Conservation (phyloP, 2,888 invertebrate species). For the Lochmaea crataegi region DNA sequence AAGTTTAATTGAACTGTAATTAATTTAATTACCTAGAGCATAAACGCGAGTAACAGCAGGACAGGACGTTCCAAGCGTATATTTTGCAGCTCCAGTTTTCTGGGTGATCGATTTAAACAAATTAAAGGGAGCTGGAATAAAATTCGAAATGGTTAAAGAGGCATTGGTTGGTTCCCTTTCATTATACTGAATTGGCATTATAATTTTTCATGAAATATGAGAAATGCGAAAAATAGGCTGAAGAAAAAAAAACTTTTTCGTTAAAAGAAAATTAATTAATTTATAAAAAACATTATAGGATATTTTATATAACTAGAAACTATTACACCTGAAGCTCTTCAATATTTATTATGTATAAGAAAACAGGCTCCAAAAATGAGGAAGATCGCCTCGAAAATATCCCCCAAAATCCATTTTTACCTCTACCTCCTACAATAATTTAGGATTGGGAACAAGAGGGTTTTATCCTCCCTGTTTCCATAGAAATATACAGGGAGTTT, state of each 20-base stretch:
- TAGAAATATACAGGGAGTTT: too few relatives aligned
- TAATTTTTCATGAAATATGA: neutral
- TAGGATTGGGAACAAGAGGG: too few relatives aligned
- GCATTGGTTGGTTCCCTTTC: neutral
- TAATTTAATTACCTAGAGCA: slow-evolving; percentile 28
- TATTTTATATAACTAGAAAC: too few relatives aligned
- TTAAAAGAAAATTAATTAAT: neutral
- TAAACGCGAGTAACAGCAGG: slow-evolving; percentile 21
- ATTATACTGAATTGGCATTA: neutral
- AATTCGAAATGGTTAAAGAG: neutral
- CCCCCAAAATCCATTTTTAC: too few relatives aligned
- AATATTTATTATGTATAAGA: too few relatives aligned
- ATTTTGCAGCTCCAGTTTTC: slow-evolving; percentile 14
- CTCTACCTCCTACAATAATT: too few relatives aligned
- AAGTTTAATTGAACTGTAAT: slow-evolving; percentile 33
- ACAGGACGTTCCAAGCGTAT: slow-evolving; percentile 17
- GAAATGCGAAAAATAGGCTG: neutral
- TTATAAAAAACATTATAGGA: too few relatives aligned
- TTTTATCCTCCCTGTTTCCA: too few relatives aligned
- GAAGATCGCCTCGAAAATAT: too few relatives aligned
- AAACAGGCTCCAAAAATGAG: too few relatives aligned
- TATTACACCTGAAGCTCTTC: too few relatives aligned
- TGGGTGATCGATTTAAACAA: slow-evolving; percentile 23
- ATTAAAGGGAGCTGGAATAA: slow-evolving; percentile 6
- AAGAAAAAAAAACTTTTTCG: too few relatives aligned